Conservation (phyloP, 2,888 invertebrate genomes). For the Temnothorax ravouxi region DNA sequence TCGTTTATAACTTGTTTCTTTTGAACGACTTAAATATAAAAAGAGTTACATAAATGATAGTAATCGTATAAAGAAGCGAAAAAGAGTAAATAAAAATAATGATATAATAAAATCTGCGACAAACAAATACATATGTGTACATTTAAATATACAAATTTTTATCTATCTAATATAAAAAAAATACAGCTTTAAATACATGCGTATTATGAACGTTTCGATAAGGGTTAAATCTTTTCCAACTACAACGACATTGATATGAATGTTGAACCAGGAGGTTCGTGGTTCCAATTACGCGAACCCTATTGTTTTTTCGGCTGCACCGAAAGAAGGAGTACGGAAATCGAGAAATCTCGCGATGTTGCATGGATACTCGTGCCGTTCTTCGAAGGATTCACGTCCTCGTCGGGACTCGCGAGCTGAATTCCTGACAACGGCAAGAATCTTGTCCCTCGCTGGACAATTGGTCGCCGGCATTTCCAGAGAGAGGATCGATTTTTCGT, state of each 20-base stretch:
- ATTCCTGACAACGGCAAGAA: conserved; percentile 78
- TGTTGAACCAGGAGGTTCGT: conserved; percentile 71
- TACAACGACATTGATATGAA: conserved; percentile 62
- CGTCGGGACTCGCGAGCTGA: conserved; percentile 74
- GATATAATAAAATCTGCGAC: background rate
- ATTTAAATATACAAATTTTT: background rate
- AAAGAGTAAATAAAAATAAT: background rate
- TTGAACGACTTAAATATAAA: background rate
- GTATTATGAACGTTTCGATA: conserved; percentile 5
- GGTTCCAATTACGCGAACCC: conserved; percentile 69
- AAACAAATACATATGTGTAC: background rate
- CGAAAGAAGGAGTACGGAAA: conserved; percentile 53
- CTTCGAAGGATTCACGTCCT: conserved; percentile 73
- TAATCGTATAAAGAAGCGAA: background rate
- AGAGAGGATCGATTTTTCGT: conserved; percentile 76
- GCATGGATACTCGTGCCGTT: conserved; percentile 60
- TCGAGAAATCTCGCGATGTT: conserved; percentile 61
- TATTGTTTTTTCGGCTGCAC: conserved; percentile 57
- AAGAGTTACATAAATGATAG: background rate
- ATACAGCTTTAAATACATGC: background rate
- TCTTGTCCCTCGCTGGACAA: conserved; percentile 75
- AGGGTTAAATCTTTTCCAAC: conserved; percentile 25
- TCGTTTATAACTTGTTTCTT: background rate
- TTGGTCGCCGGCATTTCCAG: conserved; percentile 74
- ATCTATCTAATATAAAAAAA: background rate